Base-by-base conservation (phyloP, 2,797 vertebrate species). In the Borostomias antarcticus region DNA sequence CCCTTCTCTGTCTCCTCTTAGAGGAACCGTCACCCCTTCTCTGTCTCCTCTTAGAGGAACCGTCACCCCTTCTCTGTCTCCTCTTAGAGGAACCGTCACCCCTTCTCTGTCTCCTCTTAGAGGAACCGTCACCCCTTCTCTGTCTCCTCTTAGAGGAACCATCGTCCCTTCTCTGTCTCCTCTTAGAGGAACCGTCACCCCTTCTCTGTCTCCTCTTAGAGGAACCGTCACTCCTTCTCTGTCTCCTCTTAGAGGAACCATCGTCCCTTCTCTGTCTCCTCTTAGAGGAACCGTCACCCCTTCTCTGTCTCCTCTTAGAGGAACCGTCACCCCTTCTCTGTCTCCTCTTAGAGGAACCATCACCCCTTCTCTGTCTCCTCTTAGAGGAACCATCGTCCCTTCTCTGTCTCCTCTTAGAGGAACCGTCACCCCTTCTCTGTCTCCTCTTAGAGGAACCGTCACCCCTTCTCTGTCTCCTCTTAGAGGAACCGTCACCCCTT, bases 1-100 rank as follows among this genome's bases (percentile, higher is more conserved):
- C 25, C 26, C 4, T 53, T 25, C 62, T 43, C 35, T 35, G 2
- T 40, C 26, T 9, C 15, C n/a, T 37, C 29, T 25, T 1, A 43
- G 2, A 43, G 2, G 13, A 43, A 11, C 40, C 5, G 13, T 11
- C n/a, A n/a, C n/a, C n/a, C 51, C 13, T 9, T 13, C 51, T 15
- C 19, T 3, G 1, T 52, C 50, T 61, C 69, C 65, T 69, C n/a
- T n/a, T n/a, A n/a, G n/a, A n/a, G n/a, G n/a, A n/a, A n/a, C n/a
- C 76, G 73, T 81, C 72, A 70, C 58, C 29, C 29, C 21, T 66
- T 23, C 58, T 57, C 64, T 59, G 11, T 65, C 66, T n/a, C n/a
- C n/a, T n/a, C n/a, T n/a, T n/a, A n/a, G n/a, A n/a, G n/a, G n/a
- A n/a, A n/a, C n/a, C n/a, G n/a, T n/a, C n/a, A n/a, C n/a, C n/a